Evolutionary conservation across 2,113 vertebrate species (phyloP).

Genomic region (Protobothrops mucrosquamatus): DNA sequence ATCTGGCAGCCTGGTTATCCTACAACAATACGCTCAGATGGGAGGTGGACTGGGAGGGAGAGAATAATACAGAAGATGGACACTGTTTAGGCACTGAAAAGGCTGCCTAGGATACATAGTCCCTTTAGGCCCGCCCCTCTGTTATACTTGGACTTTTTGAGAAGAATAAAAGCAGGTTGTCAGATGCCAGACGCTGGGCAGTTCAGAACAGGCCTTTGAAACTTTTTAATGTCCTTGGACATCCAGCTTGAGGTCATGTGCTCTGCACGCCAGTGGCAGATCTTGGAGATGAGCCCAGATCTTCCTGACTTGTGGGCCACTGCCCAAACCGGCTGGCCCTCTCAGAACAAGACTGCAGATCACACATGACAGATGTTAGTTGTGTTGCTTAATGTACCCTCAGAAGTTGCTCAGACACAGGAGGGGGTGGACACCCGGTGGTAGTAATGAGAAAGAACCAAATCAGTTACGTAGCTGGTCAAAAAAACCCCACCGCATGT

Average conservation of each 20-base stretch:
- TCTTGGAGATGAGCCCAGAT: conserved; percentile 19
- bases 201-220: background rate
- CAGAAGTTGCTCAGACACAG: background rate
- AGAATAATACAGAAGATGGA: conserved; percentile 5
- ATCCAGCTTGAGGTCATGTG: background rate
- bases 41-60: background rate
- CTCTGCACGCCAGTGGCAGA: background rate
- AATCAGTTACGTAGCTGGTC: accelerated
- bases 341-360: conserved; percentile 19
- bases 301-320: conserved; percentile 17
- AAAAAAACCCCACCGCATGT: background rate
- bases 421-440: background rate
- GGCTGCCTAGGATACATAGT: background rate
- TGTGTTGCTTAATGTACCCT: conserved; percentile 9
- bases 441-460: background rate
- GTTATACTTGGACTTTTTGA: background rate
- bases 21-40: background rate
- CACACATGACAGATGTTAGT: conserved; percentile 19
- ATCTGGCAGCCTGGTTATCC: background rate
- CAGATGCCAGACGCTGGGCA: background rate
- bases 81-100: conserved; percentile 12
- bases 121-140: background rate
- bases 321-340: background rate
- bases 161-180: background rate
- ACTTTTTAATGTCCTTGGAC: conserved; percentile 14